Conservation (phyloP, 2,888 invertebrate species). For the Iselma pallidipennis region DNA sequence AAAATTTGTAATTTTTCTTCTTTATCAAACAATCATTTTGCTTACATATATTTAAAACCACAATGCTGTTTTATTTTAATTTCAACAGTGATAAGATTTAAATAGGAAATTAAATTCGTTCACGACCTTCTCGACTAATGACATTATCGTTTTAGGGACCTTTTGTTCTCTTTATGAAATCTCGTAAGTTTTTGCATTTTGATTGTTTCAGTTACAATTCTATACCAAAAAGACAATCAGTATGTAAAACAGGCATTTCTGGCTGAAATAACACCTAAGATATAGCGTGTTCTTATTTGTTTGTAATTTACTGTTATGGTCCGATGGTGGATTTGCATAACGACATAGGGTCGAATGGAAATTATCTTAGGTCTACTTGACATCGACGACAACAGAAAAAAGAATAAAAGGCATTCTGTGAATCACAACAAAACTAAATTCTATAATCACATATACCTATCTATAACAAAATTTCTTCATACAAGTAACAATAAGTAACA, state of each 20-base stretch:
- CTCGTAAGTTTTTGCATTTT: constrained; percentile 20
- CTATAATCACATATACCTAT: too few species aligned
- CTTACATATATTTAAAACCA: constrained; percentile 2
- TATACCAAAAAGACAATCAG: constrained; percentile 15
- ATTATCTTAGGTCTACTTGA: constrained; percentile 2
- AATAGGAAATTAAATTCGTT: not conserved
- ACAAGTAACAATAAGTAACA: too few species aligned
- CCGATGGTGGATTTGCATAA: constrained; percentile 16
- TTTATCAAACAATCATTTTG: not conserved
- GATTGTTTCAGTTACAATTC: constrained; percentile 16
- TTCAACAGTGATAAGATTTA: not conserved
- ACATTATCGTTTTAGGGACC: constrained; percentile 4
- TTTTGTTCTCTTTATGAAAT: not conserved
- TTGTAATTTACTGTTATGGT: constrained; percentile 25
- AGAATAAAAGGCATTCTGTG: not conserved
- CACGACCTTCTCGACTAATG: not conserved
- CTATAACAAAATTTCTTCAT: too few species aligned
- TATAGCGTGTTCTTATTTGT: constrained; percentile 18
- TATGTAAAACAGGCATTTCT: constrained; percentile 14
- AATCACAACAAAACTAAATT: not conserved
- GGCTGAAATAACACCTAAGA: constrained; percentile 6
- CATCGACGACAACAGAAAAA: not conserved
- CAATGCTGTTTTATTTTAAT: constrained; percentile 2
- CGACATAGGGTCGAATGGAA: constrained; percentile 10
- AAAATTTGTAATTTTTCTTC: not conserved